Evolutionary conservation across 1,140 invertebrate species (phyloP).

Genomic region (Pachypeltis micranthus): DNA sequence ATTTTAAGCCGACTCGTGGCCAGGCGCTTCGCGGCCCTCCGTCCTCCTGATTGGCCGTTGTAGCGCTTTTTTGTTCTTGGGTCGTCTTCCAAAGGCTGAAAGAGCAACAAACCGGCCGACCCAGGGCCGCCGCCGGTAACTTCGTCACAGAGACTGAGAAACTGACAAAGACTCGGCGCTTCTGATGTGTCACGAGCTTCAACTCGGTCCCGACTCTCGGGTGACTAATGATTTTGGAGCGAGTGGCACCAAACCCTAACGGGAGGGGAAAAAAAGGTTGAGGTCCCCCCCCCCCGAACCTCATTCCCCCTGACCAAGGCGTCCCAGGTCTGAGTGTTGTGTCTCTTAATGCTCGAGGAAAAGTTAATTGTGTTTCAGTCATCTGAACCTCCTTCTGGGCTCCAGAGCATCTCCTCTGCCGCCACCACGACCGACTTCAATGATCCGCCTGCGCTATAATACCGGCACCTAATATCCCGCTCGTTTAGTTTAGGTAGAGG

Average conservation of each 20-base stretch:
- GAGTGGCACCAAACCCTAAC: constrained; percentile 4
- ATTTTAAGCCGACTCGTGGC: too few species aligned
- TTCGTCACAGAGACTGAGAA: too few species aligned
- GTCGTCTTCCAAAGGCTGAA: too few species aligned
- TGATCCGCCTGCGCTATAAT: background rate
- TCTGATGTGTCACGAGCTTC: background rate
- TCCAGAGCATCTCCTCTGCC: background rate
- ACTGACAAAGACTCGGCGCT: constrained; percentile 7
- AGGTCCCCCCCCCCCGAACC: background rate
- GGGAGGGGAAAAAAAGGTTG: background rate
- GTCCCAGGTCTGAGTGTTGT: too few species aligned
- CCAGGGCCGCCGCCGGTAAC: background rate
- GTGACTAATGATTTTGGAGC: constrained; percentile 4
- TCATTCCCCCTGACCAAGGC: too few species aligned
- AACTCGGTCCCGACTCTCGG: too few species aligned
- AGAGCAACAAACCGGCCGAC: too few species aligned
- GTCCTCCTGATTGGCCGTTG: too few species aligned
- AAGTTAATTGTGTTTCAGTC: constrained; percentile 9
- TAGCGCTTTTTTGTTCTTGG: too few species aligned
- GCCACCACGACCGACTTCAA: background rate
- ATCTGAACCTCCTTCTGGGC: background rate
- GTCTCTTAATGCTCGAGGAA: background rate
- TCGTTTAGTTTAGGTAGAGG: background rate
- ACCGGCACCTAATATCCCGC: background rate
- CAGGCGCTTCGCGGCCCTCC: too few species aligned